Conservation (phyloP, 2,888 invertebrate genomes). For the Pimpla rufipes region DNA sequence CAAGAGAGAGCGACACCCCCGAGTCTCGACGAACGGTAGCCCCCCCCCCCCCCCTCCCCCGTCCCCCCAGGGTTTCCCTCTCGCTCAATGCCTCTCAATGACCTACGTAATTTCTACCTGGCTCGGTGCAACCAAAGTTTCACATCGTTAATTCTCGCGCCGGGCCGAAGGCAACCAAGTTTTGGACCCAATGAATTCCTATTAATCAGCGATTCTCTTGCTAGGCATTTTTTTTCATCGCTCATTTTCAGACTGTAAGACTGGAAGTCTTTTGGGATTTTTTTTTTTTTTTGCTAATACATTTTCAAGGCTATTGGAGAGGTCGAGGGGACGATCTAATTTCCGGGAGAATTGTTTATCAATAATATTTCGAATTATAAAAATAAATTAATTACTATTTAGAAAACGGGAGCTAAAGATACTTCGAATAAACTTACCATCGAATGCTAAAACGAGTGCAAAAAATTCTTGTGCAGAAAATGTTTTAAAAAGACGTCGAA, state of each 20-base stretch:
- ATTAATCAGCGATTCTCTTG: slow-evolving; percentile 43
- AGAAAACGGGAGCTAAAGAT: too few relatives aligned
- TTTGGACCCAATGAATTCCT: slow-evolving; percentile 30
- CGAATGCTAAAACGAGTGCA: too few relatives aligned
- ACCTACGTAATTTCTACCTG: slow-evolving; percentile 32
- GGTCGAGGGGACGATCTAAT: too few relatives aligned
- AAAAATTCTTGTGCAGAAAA: too few relatives aligned
- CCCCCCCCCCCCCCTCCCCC: background rate
- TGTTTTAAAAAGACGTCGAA: too few relatives aligned
- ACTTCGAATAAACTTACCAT: too few relatives aligned
- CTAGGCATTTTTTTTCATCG: background rate
- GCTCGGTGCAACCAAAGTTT: slow-evolving; percentile 41
- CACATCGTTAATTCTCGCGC: slow-evolving; percentile 63
- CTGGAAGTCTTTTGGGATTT: too few relatives aligned
- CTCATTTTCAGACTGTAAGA: background rate
- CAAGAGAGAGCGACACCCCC: slow-evolving; percentile 24
- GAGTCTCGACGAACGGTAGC: background rate
- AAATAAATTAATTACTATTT: too few relatives aligned
- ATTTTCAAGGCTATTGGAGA: too few relatives aligned
- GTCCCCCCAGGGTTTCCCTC: background rate
- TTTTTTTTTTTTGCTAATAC: too few relatives aligned
- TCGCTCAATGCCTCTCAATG: slow-evolving; percentile 61
- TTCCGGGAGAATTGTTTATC: too few relatives aligned
- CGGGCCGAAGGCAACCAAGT: slow-evolving; percentile 16
- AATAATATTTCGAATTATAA: too few relatives aligned